A percentile compares a stretch with the other conserved stretches of the same genome.
Conservation (phyloP, 2,113 vertebrate species). For the Heterotilapia buettikoferi region DNA sequence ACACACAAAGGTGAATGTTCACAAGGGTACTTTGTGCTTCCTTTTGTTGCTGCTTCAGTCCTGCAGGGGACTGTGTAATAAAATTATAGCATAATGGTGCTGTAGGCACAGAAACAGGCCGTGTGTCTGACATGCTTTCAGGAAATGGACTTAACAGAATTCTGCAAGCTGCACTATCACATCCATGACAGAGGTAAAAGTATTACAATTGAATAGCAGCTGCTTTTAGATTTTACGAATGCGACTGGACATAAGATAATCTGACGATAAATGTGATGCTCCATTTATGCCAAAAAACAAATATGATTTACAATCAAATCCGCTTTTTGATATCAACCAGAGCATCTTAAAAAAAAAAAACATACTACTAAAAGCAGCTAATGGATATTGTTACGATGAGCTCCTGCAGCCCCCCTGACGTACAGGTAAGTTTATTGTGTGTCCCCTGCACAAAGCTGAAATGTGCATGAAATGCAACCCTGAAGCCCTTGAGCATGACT, state of each 20-base stretch:
- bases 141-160: constrained; percentile 47
- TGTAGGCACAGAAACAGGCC: constrained; percentile 26
- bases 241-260: neutral
- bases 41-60: neutral
- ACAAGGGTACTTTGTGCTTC: constrained; percentile 12
- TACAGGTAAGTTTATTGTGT: neutral
- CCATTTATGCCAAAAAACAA: neutral
- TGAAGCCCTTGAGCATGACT: neutral
- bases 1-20: constrained; percentile 26
- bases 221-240: constrained; percentile 20
- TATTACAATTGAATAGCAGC: constrained; percentile 30
- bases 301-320: neutral
- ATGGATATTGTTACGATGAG: neutral
- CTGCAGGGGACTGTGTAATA: constrained; percentile 34
- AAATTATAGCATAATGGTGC: constrained; percentile 48
- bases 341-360: neutral
- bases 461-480: neutral
- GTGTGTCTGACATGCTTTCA: constrained; percentile 35
- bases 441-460: neutral
- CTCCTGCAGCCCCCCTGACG: neutral
- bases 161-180: constrained; percentile 8
- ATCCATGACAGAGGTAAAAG: constrained; percentile 40
- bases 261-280: constrained; percentile 5
- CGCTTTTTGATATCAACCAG: neutral
- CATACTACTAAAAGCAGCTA: neutral